Percentiles rank a stretch among this genome's conserved stretches.
Evolutionary conservation across 2,888 invertebrate species (phyloP).

Genomic region (Lycophotia porphyrea): DNA sequence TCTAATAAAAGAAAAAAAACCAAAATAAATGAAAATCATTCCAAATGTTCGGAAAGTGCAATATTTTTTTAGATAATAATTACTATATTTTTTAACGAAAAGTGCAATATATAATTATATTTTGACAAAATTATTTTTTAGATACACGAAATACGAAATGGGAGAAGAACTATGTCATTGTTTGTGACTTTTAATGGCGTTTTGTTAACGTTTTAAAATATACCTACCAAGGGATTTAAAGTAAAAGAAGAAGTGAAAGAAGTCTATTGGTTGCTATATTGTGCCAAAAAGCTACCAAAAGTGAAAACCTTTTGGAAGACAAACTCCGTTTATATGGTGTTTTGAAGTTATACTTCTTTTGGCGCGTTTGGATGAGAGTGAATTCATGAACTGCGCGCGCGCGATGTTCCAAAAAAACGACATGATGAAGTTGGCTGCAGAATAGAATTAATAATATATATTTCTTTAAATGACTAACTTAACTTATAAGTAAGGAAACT

Average conservation of each 20-base stretch:
- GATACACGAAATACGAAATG: conserved; percentile 1
- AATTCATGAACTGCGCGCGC: too few species aligned
- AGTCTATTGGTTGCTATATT: neutral
- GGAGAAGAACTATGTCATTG: conserved; percentile 8
- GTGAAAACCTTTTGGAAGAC: conserved; percentile 18
- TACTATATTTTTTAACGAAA: conserved; percentile 19
- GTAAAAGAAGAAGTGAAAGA: neutral
- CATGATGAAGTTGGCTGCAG: too few species aligned
- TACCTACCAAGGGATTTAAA: neutral
- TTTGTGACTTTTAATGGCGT: conserved; percentile 2
- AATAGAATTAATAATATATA: too few species aligned
- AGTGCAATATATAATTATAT: conserved; percentile 53
- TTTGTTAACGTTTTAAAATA: conserved; percentile 19
- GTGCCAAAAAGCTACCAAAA: conserved; percentile 34
- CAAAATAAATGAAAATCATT: conserved; percentile 31
- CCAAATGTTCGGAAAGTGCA: conserved; percentile 56
- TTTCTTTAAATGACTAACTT: too few species aligned
- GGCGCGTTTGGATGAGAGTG: too few species aligned
- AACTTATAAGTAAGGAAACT: too few species aligned
- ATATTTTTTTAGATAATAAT: conserved; percentile 51
- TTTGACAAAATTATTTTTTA: conserved; percentile 36
- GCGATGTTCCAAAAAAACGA: too few species aligned
- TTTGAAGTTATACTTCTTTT: too few species aligned
- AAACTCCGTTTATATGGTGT: conserved; percentile 23
- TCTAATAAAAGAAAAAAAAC: conserved; percentile 22